Evolutionary conservation across 1,140 invertebrate genomes (phyloP).

Genomic region (Leptestheria dahalacensis): DNA sequence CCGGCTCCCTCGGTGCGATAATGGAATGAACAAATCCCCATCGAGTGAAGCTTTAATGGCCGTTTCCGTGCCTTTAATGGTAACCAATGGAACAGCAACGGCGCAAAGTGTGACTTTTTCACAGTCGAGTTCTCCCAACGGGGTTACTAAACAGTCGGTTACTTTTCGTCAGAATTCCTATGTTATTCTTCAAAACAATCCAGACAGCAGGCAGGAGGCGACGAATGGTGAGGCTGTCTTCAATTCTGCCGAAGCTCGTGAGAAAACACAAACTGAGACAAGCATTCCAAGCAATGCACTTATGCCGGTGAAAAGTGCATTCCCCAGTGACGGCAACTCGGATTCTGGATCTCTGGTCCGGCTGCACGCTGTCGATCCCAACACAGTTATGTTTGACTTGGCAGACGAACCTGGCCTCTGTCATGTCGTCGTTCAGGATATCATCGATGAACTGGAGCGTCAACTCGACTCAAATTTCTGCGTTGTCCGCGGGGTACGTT

Average conservation of each 20-base stretch:
- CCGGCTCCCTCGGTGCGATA: not conserved
- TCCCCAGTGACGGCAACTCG: conserved; percentile 1
- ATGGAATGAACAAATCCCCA: not conserved
- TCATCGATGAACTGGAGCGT: conserved; percentile 28
- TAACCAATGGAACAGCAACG: not conserved
- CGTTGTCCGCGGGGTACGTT: conserved; percentile 25
- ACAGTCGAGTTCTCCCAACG: conserved; percentile 10
- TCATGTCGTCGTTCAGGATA: conserved; percentile 24
- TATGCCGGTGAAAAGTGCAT: not conserved
- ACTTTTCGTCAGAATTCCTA: conserved; percentile 17
- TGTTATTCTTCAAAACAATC: conserved; percentile 10
- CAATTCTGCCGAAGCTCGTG: not conserved
- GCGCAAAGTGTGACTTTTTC: conserved; percentile 13
- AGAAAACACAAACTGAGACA: not conserved
- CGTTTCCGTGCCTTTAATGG: not conserved
- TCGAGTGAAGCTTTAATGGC: not conserved
- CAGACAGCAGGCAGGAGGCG: not conserved
- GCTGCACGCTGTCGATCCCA: conserved; percentile 24
- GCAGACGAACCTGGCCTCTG: conserved; percentile 20
- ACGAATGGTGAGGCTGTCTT: not conserved
- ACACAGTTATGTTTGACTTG: conserved; percentile 24
- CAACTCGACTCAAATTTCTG: conserved; percentile 25
- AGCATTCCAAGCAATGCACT: not conserved
- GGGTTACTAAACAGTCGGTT: conserved; percentile 14
- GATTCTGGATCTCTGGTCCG: conserved; percentile 21